Evolutionary conservation across 2,888 invertebrate genomes (phyloP).

Genomic region (Anagyrus pseudococci): DNA sequence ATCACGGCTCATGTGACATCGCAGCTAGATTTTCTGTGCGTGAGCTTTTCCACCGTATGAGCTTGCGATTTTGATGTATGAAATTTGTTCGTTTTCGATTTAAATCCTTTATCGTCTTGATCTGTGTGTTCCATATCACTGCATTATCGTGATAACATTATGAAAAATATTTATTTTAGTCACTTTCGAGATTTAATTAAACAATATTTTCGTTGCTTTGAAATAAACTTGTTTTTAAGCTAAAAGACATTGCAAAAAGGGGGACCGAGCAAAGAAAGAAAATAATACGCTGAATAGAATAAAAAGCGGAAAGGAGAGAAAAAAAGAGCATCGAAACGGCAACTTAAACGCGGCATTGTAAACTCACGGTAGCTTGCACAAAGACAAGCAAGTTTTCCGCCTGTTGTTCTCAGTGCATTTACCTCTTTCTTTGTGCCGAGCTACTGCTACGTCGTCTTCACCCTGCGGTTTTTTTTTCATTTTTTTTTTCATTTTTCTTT

Average conservation of each 20-base stretch:
- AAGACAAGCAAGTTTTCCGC: constrained; percentile 52
- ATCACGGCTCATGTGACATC: constrained; percentile 44
- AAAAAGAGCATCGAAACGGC: constrained; percentile 39
- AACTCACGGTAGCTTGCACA: constrained; percentile 50
- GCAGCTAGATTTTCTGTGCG: not conserved
- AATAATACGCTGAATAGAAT: not conserved
- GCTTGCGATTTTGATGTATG: no score
- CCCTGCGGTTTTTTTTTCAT: constrained; percentile 33
- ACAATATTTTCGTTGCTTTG: no score
- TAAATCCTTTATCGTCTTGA: no score
- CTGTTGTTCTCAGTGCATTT: constrained; percentile 40
- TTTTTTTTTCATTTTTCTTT: constrained; percentile 40
- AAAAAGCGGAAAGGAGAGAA: not conserved
- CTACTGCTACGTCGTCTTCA: no score
- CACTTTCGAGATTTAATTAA: no score
- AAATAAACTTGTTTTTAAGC: not conserved
- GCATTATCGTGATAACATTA: no score
- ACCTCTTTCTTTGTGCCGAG: constrained; percentile 39
- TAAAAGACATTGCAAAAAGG: not conserved
- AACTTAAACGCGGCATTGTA: constrained; percentile 58
- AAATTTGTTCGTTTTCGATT: no score
- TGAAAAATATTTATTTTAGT: no score
- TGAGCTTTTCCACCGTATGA: not conserved
- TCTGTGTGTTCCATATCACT: no score
- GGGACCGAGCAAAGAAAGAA: not conserved